phyloP scores from a whole-genome alignment of 2,797 vertebrate species.

The Oryzias dopingdopingensis region DNA sequence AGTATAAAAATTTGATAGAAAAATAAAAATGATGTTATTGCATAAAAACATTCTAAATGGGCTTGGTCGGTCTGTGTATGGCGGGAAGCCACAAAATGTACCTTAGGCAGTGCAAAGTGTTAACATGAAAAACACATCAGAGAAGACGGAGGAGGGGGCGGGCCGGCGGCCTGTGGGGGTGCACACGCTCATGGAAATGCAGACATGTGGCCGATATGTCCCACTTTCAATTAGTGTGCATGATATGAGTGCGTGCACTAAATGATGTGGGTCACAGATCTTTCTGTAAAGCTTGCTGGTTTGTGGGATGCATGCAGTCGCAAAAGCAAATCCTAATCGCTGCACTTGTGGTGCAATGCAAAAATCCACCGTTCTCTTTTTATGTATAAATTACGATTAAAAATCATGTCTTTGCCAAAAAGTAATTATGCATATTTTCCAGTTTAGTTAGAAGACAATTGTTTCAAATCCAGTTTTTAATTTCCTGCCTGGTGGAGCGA shows the following conservation, averaged over 20 bases:
- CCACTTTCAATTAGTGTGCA: conserved; percentile 68
- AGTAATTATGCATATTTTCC: conserved; percentile 9
- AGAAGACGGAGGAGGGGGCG: conserved; percentile 32
- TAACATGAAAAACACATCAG: conserved; percentile 86
- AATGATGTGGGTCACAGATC: conserved; percentile 32
- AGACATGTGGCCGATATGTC: conserved; percentile 55
- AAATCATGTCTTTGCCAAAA: conserved; percentile 33
- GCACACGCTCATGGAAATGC: conserved; percentile 37
- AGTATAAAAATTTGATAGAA: conserved; percentile 78
- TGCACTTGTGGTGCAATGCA: not conserved
- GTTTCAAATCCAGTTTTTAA: conserved; percentile 50
- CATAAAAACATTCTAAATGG: conserved; percentile 76
- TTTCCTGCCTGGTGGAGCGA: conserved; percentile 52
- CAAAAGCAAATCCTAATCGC: conserved; percentile 3
- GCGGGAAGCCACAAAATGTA: conserved; percentile 74
- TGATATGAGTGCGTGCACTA: conserved; percentile 29
- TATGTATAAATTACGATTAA: not conserved
- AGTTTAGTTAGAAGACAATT: conserved; percentile 38
- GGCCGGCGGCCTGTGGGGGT: conserved; percentile 26
- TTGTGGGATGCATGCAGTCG: conserved; percentile 1
- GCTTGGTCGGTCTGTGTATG: conserved; percentile 70
- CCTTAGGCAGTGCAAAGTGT: conserved; percentile 80
- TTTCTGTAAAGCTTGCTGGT: conserved; percentile 2
- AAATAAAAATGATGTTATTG: conserved; percentile 77
- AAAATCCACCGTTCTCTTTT: conserved; percentile 7